phyloP scores from a whole-genome alignment of 2,113 vertebrate genomes.

The Cynocephalus volans region DNA sequence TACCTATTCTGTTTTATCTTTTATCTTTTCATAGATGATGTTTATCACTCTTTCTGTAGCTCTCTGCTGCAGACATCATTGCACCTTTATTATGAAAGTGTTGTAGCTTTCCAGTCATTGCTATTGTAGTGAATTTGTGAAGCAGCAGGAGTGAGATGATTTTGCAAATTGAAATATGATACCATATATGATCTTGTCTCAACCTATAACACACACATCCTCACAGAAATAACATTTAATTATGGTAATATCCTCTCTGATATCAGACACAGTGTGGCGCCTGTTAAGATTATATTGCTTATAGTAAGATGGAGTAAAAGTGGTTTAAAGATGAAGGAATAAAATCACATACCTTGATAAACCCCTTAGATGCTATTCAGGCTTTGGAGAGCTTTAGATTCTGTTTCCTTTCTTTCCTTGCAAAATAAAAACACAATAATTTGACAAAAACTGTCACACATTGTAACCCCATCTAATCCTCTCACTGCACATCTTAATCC shows the following conservation, averaged over 20 bases:
- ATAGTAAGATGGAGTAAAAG: conserved; percentile 76
- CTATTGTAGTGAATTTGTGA: conserved; percentile 80
- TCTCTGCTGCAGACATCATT: conserved; percentile 14
- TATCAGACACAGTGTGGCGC: conserved; percentile 84
- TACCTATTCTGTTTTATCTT: conserved; percentile 29
- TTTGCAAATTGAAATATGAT: conserved; percentile 86
- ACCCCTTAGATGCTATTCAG: conserved; percentile 61
- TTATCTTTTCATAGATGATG: conserved; percentile 8
- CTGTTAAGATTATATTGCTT: conserved; percentile 83
- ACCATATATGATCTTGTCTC: conserved; percentile 82
- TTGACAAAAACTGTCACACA: conserved; percentile 80
- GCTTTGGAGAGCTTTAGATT: background rate
- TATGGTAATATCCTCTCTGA: conserved; percentile 85
- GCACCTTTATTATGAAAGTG: conserved; percentile 65
- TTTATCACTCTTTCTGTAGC: background rate
- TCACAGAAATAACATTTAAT: conserved; percentile 88
- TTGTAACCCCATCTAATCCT: conserved; percentile 78
- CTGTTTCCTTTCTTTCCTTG: conserved; percentile 2
- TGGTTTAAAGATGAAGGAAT: conserved; percentile 78
- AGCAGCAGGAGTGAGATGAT: conserved; percentile 87
- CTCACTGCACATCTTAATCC: conserved; percentile 80
- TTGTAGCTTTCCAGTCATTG: conserved; percentile 65
- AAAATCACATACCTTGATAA: conserved; percentile 70
- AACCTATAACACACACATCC: conserved; percentile 83
- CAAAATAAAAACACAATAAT: conserved; percentile 30